Evolutionary conservation across 2,113 vertebrate genomes (phyloP), one percentile per base, ranked within the genome.

Genomic region (Macquaria ambigua): DNA sequence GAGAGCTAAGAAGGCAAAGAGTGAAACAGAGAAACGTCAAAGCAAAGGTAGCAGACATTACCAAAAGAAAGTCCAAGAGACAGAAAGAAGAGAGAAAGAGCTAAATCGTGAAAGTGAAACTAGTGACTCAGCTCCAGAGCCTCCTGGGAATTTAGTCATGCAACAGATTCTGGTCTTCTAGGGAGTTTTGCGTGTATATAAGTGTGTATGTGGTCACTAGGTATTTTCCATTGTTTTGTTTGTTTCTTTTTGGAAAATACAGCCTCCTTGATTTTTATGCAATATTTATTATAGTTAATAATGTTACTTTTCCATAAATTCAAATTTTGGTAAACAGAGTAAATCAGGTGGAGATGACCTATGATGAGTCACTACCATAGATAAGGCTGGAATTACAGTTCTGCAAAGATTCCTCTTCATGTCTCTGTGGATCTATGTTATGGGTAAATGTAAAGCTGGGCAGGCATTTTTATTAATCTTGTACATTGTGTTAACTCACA

Each of bases 181-280:
- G 80, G 66, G 83, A 85, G 83, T 80, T 85, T 78, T 72, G n/a
- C 62, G 34, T 34, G 34, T 34, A 34, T 2, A n/a, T 28, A 6
- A 39, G 28, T 66, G 23, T 58, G 2, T 16, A 0, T 68, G 37
- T 28, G 5, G 28, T 62, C 21, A 41, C 18, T 46, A 16, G 83
- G 83, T 82, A 46, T 76, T 89, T 82, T 62, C 79, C 74, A 31
- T 6, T 61, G 37, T 64, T 76, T 59, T 1, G 3, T 20, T 41
- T 7, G 55, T 37, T 21, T 23, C 18, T 5, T 63, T 63, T 39
- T 11, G 12, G 28, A 34, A 25, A 55, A 72, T n/a, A 6, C 0
- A 46, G 5, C 15, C 23, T 56, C 20, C 1, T 8, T 62, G 12
- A 59, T 15, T 28, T 28, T 15, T 3, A 53, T 8, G 20, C 18